Percentiles rank a stretch among this genome's conserved stretches.
phyloP scores from a whole-genome alignment of 2,113 vertebrate genomes.

The Heptranchias perlo region DNA sequence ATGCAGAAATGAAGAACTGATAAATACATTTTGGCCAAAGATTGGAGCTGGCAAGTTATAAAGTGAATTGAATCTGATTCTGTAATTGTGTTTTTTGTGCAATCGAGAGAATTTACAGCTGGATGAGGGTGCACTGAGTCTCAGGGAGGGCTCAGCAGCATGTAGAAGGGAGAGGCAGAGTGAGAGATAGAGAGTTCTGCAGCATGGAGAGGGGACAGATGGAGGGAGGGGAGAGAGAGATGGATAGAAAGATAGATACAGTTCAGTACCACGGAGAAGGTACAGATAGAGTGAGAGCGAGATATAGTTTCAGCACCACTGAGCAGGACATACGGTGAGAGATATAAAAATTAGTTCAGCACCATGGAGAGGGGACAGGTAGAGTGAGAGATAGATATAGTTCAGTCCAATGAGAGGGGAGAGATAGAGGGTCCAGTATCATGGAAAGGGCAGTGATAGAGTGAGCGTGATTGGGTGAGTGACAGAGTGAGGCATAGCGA shows the following conservation, averaged over 20 bases:
- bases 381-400: not conserved
- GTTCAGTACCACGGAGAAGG: not conserved
- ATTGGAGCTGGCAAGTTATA: not conserved
- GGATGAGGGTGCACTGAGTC: not conserved
- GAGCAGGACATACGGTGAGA: not conserved
- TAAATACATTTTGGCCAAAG: not conserved
- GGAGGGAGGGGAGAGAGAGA: not conserved
- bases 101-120: not conserved
- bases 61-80: not conserved
- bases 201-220: not conserved
- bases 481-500: no score
- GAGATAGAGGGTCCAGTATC: not conserved
- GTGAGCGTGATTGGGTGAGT: not conserved
- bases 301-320: not conserved
- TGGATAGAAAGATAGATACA: not conserved
- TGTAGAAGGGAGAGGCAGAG: no score
- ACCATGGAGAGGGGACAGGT: not conserved
- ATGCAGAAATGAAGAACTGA: slow-evolving; percentile 18
- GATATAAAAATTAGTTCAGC: not conserved
- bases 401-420: no score
- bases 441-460: not conserved
- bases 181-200: not conserved
- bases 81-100: no score
- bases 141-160: no score
- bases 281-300: not conserved